Evolutionary conservation across 2,888 invertebrate species (phyloP), one percentile per base, ranked within the genome.

Genomic region (Drosophila aldrichi): DNA sequence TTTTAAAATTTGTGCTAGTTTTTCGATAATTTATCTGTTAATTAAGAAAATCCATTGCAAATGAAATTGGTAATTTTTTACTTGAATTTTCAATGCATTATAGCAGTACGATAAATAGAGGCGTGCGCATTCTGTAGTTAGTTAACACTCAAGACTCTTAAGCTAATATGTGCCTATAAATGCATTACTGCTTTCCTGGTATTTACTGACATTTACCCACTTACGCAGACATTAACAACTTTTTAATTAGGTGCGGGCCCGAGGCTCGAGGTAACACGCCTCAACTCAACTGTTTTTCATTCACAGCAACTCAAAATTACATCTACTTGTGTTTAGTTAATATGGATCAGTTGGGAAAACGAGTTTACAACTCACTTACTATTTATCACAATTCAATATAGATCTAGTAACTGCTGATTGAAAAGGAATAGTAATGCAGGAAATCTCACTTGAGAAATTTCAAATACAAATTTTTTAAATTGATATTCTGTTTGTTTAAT

Each of bases 91-190:
- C 1, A 29, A 29, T 29, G 29, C 29, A 29, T 8, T 29, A 29
- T 52, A n/a, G 29, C 18, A 41, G 1, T 32, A 18, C 25, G 25
- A 40, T 56, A 18, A 59, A 44, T 44, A 10, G 29, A 43, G 58
- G 40, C 55, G 55, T 34, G 69, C 16, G 3, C 69, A 10, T 9
- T 38, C 7, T n/a, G 29, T 5, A 32, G 18, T 29, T 5, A 32
- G 18, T 29, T 44, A 12, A 43, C 44, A 68, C 44, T 55, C 48
- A 10, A 59, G 48, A 54, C 10, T 58, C 38, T 59, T 16, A 1
- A 22, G 29, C 41, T 51, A 75, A 77, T 62, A 63, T 76, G 18
- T 62, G 48, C 7, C 48, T 40, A 20, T 55, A 22, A 49, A 76
- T 34, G 67, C 36, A 14, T 52, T 18, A 36, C 49, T 44, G 61